phyloP scores from a whole-genome alignment of 30 jellyfish, hydroid and myxozoan species.

The Catostylus mosaicus region DNA sequence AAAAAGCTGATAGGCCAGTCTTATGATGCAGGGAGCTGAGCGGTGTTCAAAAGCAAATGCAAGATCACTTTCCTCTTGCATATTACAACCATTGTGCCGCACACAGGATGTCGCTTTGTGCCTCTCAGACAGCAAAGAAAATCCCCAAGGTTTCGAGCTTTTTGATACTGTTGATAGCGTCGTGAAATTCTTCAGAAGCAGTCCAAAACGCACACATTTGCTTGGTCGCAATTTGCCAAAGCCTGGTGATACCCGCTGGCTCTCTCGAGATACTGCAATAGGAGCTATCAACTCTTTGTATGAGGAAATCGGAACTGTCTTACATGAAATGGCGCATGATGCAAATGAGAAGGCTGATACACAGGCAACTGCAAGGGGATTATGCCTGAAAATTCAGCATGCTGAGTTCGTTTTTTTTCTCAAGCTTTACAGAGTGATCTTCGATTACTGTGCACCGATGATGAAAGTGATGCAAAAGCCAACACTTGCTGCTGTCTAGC shows the following conservation, averaged over 20 bases:
- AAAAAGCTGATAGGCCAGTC: slow-evolving; percentile 48
- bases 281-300: slow-evolving; percentile 17
- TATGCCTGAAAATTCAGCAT: slow-evolving; percentile 53
- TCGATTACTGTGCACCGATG: slow-evolving; percentile 50
- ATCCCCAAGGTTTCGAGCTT: slow-evolving; percentile 36
- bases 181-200: slow-evolving; percentile 29
- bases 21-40: slow-evolving; percentile 60
- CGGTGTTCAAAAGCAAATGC: too few species aligned
- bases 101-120: too few species aligned
- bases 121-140: slow-evolving; percentile 50
- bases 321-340: slow-evolving; percentile 30
- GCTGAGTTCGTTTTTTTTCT: slow-evolving; percentile 32
- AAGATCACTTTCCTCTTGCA: too few species aligned
- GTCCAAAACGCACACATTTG: slow-evolving; percentile 35
- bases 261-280: slow-evolving; percentile 37
- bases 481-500: slow-evolving; percentile 34
- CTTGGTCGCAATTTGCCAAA: slow-evolving; percentile 49
- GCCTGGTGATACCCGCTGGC: slow-evolving; percentile 52
- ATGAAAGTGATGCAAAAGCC: slow-evolving; percentile 52
- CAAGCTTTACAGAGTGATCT: slow-evolving; percentile 18
- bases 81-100: too few species aligned
- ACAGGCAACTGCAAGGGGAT: slow-evolving; percentile 50
- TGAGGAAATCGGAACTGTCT: slow-evolving; percentile 43
- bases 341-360: slow-evolving; percentile 33
- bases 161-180: slow-evolving; percentile 25